Evolutionary conservation across 2,888 invertebrate genomes (phyloP).

Genomic region (Clostera curtula): DNA sequence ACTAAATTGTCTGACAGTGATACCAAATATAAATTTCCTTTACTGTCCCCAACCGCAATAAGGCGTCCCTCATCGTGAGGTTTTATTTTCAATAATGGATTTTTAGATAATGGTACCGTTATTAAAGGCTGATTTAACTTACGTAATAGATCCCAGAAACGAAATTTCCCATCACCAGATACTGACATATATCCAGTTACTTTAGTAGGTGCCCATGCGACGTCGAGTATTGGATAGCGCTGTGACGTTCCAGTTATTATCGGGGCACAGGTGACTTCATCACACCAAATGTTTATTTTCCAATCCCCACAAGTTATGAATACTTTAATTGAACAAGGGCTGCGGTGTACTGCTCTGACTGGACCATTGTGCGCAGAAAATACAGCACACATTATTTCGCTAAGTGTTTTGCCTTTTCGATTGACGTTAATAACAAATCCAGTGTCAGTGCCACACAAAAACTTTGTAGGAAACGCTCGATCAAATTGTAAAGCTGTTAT

Average conservation of each 20-base stretch:
- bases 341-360: conserved; percentile 76
- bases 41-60: conserved; percentile 77
- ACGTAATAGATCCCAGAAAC: conserved; percentile 86
- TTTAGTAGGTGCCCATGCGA: conserved; percentile 40
- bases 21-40: conserved; percentile 79
- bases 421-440: conserved; percentile 74
- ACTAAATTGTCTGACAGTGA: conserved; percentile 79
- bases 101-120: conserved; percentile 72
- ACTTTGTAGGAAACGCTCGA: conserved; percentile 77
- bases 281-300: conserved; percentile 78
- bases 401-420: conserved; percentile 77
- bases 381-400: conserved; percentile 75
- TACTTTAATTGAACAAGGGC: conserved; percentile 78
- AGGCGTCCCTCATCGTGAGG: conserved; percentile 77
- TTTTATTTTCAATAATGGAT: conserved; percentile 74
- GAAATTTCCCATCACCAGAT: conserved; percentile 77
- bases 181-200: conserved; percentile 52
- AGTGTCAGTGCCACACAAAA: conserved; percentile 48
- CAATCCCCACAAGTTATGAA: conserved; percentile 81
- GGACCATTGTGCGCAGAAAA: conserved; percentile 74
- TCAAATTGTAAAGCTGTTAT: conserved; percentile 80
- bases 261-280: conserved; percentile 70
- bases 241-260: conserved; percentile 37
- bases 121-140: conserved; percentile 80
- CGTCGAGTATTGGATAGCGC: conserved; percentile 33